These are phyloP conservation scores for Poeciliopsis presidionis DNA, from an alignment of 2,797 vertebrate genomes.

Conservation along the genomic window DNA sequence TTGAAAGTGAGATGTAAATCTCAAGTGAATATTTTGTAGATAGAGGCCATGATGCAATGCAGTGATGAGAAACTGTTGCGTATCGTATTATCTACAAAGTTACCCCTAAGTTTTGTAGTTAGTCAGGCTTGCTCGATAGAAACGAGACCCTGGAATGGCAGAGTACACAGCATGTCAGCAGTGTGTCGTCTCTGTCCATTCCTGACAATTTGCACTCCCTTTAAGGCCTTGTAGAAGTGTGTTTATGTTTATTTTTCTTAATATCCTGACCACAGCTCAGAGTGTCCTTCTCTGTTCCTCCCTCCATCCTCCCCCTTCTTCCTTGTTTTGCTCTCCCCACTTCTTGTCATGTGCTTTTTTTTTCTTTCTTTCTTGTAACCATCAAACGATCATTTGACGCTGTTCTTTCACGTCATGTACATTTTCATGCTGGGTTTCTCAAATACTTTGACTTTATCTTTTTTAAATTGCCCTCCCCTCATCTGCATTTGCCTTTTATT, in stretches of 20 bases:
- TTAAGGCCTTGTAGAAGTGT: slow-evolving; percentile 68
- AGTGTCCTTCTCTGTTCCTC: slow-evolving; percentile 75
- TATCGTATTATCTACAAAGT: slow-evolving; percentile 19
- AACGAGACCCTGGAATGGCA: slow-evolving; percentile 61
- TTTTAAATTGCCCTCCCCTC: not conserved
- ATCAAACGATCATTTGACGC: slow-evolving; percentile 10
- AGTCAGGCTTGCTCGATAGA: slow-evolving; percentile 32
- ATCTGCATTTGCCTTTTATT: slow-evolving; percentile 17
- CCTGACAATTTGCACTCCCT: slow-evolving; percentile 65
- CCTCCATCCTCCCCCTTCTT: slow-evolving; percentile 53
- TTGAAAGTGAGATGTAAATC: slow-evolving; percentile 63
- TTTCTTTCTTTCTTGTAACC: slow-evolving; percentile 5
- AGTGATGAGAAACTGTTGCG: slow-evolving; percentile 13
- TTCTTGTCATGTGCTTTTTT: slow-evolving; percentile 38
- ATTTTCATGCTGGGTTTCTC: slow-evolving; percentile 8
- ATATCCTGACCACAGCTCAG: slow-evolving; percentile 76
- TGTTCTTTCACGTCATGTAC: slow-evolving; percentile 6
- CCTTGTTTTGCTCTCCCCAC: slow-evolving; percentile 37
- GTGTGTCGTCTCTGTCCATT: slow-evolving; percentile 60
- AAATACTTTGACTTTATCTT: slow-evolving; percentile 18
- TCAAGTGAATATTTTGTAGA: slow-evolving; percentile 50
- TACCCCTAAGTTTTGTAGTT: slow-evolving; percentile 30
- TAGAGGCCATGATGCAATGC: slow-evolving; percentile 26
- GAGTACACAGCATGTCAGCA: slow-evolving; percentile 56
- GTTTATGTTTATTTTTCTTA: slow-evolving; percentile 68